phyloP scores from a whole-genome alignment of 2,797 vertebrate genomes.

The Heterohyrax brucei region DNA sequence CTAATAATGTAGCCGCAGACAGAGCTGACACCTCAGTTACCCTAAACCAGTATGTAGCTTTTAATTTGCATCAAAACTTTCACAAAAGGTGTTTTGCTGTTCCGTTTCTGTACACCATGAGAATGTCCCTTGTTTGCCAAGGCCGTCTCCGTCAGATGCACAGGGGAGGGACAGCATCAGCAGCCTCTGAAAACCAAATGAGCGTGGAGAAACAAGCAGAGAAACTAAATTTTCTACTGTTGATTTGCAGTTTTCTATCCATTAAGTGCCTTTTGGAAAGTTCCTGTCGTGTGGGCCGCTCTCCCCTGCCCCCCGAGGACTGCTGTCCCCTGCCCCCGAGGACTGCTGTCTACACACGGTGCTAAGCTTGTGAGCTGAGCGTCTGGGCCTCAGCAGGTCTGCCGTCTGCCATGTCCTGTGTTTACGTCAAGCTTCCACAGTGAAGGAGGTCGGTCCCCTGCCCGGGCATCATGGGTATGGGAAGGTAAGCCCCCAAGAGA shows the following conservation, averaged over 20 bases:
- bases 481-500: conserved; percentile 72
- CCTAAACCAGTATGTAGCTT: conserved; percentile 79
- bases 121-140: conserved; percentile 71
- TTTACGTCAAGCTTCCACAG: conserved; percentile 72
- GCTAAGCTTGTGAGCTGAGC: conserved; percentile 91
- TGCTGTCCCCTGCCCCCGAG: conserved; percentile 73
- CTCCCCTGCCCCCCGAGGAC: conserved; percentile 62
- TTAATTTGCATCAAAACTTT: conserved; percentile 83
- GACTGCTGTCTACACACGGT: conserved; percentile 89
- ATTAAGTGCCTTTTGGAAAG: conserved; percentile 93
- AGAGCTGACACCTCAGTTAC: conserved; percentile 79
- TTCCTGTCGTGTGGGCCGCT: conserved; percentile 86
- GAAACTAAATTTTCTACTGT: conserved; percentile 87
- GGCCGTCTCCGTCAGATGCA: conserved; percentile 70
- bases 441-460: conserved; percentile 37
- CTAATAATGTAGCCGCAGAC: conserved; percentile 76
- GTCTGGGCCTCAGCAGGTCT: conserved; percentile 76
- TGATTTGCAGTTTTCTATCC: conserved; percentile 91
- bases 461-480: conserved; percentile 15
- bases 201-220: conserved; percentile 84
- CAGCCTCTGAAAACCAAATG: conserved; percentile 83
- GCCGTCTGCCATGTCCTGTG: conserved; percentile 59
- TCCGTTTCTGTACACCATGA: conserved; percentile 81
- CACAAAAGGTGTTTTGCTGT: conserved; percentile 84
- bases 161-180: background rate